A percentile compares a stretch with the other conserved stretches of the same genome.
These are phyloP conservation scores for Sinopyrophorus schimmeli DNA, from an alignment of 2,888 invertebrate genomes.

Conservation along the genomic window DNA sequence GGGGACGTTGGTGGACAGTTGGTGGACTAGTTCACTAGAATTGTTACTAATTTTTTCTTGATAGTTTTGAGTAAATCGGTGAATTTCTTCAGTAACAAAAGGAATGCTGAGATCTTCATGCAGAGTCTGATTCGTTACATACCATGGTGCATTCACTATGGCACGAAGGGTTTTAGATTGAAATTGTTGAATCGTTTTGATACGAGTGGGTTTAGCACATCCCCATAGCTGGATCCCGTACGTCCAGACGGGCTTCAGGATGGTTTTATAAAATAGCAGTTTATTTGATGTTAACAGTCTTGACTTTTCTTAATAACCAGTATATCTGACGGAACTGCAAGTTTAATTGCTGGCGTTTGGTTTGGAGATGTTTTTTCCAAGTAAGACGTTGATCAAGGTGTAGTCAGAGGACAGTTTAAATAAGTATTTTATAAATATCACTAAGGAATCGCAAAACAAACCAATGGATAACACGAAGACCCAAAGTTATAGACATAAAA, in stretches of 20 bases:
- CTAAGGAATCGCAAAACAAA: too few relatives aligned
- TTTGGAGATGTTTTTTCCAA: slow-evolving; percentile 1
- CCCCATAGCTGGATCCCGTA: slow-evolving; percentile 5
- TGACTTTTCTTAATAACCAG: not conserved
- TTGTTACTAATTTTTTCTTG: too few relatives aligned
- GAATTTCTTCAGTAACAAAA: too few relatives aligned
- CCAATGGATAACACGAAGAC: too few relatives aligned
- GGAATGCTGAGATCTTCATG: too few relatives aligned
- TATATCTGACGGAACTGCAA: not conserved
- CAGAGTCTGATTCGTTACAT: too few relatives aligned
- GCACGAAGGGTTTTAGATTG: not conserved
- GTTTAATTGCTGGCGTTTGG: slow-evolving; percentile 2
- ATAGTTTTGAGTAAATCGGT: not conserved
- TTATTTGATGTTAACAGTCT: not conserved
- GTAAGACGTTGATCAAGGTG: slow-evolving; percentile 2
- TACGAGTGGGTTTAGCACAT: not conserved
- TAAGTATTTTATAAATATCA: too few relatives aligned
- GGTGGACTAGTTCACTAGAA: not conserved
- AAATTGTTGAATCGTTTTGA: not conserved
- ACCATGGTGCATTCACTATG: too few relatives aligned
- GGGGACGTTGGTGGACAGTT: not conserved
- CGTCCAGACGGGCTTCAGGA: not conserved
- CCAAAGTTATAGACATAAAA: too few relatives aligned
- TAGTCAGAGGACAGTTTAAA: not conserved
- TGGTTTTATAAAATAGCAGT: not conserved